Base-by-base conservation (phyloP, 2,888 invertebrate genomes). In the Drosophila lacicola region DNA sequence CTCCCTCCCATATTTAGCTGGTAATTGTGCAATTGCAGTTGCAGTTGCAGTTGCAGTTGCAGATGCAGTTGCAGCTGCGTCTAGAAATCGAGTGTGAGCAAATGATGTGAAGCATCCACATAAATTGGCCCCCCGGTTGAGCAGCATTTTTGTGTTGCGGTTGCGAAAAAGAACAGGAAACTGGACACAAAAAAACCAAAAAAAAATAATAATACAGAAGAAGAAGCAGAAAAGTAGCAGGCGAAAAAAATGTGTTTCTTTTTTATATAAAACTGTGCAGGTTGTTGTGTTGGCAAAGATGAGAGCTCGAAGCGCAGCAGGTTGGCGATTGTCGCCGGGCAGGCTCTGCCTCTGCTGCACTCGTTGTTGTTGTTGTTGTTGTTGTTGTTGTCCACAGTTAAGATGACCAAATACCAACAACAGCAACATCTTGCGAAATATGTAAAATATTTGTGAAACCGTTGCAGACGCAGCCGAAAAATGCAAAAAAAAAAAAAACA, bases 111-210 rank as follows among this genome's bases (percentile, higher is more conserved):
- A 78, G 65, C 60, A 61, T 71, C 64, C 78, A 75, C 77, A 17
- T 70, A 71, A 86, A 83, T 77, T 83, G 82, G 69, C 58, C 69
- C 70, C 61, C 85, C 72, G 82, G 85, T 84, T 70, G 73, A 85
- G 79, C 88, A 70, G 89, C 84, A 85, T 85, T 85, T 89, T 89
- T 85, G 74, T 62, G 70, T 47, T 45, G 54, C 58, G 64, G 65
- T 85, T 85, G 89, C 84, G 84, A 89, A 85, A 84, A 85, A 85
- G 84, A 85, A 85, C 84, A 85, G 84, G 84, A 85, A 84, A 89
- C 88, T 87, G 54, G 36, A 56, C 53, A 70, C 42, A 55, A 41
- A 11, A 49, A 21, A 55, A 41, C 34, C 17, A 54, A 37, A 47
- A 25, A 19, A 37, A 37, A 71, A 57, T 56, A 58, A 64, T 50